Evolutionary conservation across 2,888 invertebrate species (phyloP).

Genomic region (Hipparchia semele): DNA sequence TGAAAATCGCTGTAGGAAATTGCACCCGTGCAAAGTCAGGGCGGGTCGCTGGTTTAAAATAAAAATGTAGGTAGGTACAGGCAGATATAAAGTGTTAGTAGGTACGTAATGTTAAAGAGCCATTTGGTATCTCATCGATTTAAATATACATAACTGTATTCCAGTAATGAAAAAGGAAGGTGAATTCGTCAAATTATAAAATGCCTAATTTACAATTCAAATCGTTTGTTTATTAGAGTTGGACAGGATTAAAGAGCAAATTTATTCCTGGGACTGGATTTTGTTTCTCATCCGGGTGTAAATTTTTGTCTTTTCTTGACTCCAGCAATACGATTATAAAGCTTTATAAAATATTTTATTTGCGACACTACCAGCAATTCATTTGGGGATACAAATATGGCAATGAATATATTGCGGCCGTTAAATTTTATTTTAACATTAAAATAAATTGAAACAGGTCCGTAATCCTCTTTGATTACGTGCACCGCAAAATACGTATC

Average conservation of each 20-base stretch:
- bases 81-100: background rate
- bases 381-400: constrained; percentile 41
- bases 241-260: constrained; percentile 63
- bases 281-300: constrained; percentile 53
- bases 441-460: constrained; percentile 44
- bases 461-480: constrained; percentile 46
- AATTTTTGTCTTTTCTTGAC: constrained; percentile 39
- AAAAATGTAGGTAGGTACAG: background rate
- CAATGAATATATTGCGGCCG: constrained; percentile 39
- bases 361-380: constrained; percentile 24
- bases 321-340: constrained; percentile 28
- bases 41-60: no score
- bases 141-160: constrained; percentile 2
- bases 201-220: constrained; percentile 69
- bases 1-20: no score
- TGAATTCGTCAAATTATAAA: constrained; percentile 56
- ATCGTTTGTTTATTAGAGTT: constrained; percentile 63
- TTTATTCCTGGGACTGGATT: constrained; percentile 65
- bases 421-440: constrained; percentile 45
- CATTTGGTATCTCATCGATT: background rate
- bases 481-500: constrained; percentile 48
- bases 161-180: constrained; percentile 37
- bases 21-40: no score
- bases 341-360: constrained; percentile 22
- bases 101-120: background rate